These are phyloP conservation scores for Loripinus fragilis DNA, from an alignment of 2,888 invertebrate genomes.

Conservation along the genomic window DNA sequence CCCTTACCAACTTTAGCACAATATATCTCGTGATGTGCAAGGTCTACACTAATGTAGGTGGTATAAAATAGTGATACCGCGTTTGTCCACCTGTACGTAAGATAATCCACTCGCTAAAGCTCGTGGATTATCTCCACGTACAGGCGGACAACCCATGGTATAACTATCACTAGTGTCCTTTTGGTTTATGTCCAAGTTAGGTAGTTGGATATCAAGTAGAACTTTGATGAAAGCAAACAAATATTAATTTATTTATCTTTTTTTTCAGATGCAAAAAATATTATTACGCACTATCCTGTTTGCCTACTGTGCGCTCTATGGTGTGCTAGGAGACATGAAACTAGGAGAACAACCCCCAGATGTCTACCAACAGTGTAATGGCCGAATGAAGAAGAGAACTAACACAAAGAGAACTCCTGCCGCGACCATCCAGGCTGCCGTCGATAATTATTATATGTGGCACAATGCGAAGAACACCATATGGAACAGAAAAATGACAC, in stretches of 20 bases:
- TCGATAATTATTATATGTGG: conserved; percentile 48
- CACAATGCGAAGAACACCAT: conserved; percentile 28
- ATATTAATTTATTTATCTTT: neutral
- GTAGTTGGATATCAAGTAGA: neutral
- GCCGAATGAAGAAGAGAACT: conserved; percentile 22
- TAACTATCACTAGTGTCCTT: neutral
- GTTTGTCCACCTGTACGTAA: neutral
- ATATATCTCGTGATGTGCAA: too few relatives aligned
- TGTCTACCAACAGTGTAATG: conserved; percentile 31
- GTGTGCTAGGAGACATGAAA: conserved; percentile 16
- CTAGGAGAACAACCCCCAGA: conserved; percentile 25
- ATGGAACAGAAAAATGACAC: conserved; percentile 21
- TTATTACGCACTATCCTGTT: neutral
- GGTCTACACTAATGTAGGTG: too few relatives aligned
- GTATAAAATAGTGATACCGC: too few relatives aligned
- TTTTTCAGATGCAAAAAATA: conserved; percentile 42
- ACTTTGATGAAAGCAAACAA: neutral
- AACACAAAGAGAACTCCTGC: neutral
- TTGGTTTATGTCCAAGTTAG: neutral
- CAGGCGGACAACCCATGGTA: neutral
- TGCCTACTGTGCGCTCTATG: neutral
- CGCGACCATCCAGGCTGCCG: conserved; percentile 29
- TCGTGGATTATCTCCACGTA: neutral
- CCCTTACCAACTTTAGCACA: too few relatives aligned
- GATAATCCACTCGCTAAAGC: neutral